Conservation (phyloP, 2,888 invertebrate species). For the Penaeus monodon region DNA sequence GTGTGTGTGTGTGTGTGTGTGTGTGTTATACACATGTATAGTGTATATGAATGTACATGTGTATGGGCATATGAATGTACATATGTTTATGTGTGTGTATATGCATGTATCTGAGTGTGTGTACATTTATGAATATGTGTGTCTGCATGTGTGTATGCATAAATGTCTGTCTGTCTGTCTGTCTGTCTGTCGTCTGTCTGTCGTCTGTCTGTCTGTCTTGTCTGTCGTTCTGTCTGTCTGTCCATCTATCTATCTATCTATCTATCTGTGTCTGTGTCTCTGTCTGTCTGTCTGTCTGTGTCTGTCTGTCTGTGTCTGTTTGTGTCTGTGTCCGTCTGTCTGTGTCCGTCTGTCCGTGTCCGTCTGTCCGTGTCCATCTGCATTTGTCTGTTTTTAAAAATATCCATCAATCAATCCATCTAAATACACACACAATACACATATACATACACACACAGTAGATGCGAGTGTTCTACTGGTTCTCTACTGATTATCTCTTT, state of each 20-base stretch:
- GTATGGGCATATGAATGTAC: background rate
- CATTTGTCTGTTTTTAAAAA: background rate
- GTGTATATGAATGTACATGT: background rate
- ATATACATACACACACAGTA: too few species aligned
- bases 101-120: background rate
- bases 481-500: too few species aligned
- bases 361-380: background rate
- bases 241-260: background rate
- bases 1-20: background rate
- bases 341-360: background rate
- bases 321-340: constrained; percentile 1
- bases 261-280: constrained; percentile 7
- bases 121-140: background rate
- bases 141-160: background rate
- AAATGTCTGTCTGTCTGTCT: background rate
- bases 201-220: background rate
- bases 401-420: too few species aligned
- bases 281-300: background rate
- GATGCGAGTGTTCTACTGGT: too few species aligned
- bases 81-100: background rate
- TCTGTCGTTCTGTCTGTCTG: too few species aligned
- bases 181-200: background rate
- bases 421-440: too few species aligned
- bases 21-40: background rate
- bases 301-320: background rate